Conservation (phyloP, 2,888 invertebrate genomes). For the Sinodicranocentrus sp. region DNA sequence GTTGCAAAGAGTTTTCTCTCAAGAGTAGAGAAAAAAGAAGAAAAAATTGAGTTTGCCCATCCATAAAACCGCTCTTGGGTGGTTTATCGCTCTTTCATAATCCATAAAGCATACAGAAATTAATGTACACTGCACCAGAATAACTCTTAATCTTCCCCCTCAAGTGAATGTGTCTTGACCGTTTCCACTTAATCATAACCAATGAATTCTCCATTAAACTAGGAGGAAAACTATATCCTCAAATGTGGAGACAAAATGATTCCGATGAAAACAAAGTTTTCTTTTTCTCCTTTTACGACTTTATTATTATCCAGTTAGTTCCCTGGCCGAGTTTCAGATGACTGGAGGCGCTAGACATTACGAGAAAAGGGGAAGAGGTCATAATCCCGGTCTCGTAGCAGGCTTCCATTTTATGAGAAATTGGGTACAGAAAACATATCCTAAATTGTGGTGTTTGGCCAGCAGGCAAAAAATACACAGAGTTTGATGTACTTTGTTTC, state of each 20-base stretch:
- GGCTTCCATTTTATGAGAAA: background rate
- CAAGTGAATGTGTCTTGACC: background rate
- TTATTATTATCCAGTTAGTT: slow-evolving; percentile 57
- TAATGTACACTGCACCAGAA: background rate
- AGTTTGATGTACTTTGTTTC: slow-evolving; percentile 2
- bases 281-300: slow-evolving; percentile 16
- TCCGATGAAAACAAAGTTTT: slow-evolving; percentile 26
- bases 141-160: background rate
- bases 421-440: background rate
- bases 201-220: slow-evolving; percentile 49
- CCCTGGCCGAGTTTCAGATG: slow-evolving; percentile 23
- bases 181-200: slow-evolving; percentile 39
- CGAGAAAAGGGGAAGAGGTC: slow-evolving; percentile 33
- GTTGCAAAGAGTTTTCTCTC: too few relatives aligned
- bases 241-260: background rate
- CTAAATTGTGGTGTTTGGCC: slow-evolving; percentile 9
- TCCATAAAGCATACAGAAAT: background rate
- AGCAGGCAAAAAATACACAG: slow-evolving; percentile 7
- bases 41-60: too few relatives aligned
- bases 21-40: too few relatives aligned
- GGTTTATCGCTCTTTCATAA: too few relatives aligned
- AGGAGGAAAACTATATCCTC: too few relatives aligned
- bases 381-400: slow-evolving; percentile 27
- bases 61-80: too few relatives aligned
- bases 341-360: slow-evolving; percentile 55